Conservation (phyloP, 2,888 invertebrate genomes). For the Pachydiplax longipennis region DNA sequence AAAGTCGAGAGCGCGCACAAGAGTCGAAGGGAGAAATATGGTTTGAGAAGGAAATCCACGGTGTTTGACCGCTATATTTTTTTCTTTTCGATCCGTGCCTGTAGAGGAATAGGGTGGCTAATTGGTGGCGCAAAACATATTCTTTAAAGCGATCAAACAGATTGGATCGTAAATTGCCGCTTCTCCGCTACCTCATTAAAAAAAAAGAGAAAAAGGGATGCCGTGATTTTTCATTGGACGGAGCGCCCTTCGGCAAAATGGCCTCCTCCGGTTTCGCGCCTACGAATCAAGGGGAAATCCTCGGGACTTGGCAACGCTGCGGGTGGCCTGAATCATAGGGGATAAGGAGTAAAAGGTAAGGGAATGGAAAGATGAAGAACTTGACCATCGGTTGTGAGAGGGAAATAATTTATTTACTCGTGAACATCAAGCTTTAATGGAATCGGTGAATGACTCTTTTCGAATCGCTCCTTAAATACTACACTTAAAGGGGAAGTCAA, state of each 20-base stretch:
- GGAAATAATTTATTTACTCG: background rate
- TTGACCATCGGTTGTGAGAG: background rate
- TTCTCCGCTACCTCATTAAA: background rate
- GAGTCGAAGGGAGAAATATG: no score
- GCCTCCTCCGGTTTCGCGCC: background rate
- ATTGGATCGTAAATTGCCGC: constrained; percentile 6
- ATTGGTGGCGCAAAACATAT: background rate
- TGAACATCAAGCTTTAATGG: no score
- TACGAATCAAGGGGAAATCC: background rate
- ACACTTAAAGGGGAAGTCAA: no score
- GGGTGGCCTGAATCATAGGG: constrained; percentile 39
- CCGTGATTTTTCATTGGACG: background rate
- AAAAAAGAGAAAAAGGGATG: background rate
- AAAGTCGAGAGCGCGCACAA: no score
- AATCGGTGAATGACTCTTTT: no score
- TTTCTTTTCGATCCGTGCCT: no score
- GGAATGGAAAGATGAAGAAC: background rate
- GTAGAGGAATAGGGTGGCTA: background rate
- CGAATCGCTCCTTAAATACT: no score
- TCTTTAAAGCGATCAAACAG: constrained; percentile 9
- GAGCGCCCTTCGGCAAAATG: background rate
- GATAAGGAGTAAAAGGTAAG: background rate
- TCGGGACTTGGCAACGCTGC: constrained; percentile 38
- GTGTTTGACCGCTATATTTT: no score
- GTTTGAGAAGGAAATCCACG: no score